Base-by-base conservation (phyloP, 2,797 vertebrate species). In the Falco concolor region DNA sequence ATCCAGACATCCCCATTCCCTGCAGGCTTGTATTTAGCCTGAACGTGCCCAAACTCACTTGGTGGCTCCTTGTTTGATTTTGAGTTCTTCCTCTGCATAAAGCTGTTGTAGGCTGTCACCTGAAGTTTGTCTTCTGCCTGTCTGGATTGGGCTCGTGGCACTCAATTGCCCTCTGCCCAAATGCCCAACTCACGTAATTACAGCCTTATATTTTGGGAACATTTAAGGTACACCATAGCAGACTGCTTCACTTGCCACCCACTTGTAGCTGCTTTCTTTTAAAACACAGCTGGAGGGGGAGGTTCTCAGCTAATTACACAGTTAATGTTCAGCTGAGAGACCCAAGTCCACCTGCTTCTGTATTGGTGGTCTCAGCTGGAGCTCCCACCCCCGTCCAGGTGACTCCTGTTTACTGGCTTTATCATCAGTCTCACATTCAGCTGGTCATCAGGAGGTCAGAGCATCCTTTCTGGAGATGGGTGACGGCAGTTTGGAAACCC, bases 221-320 rank as follows among this genome's bases (percentile, higher is more conserved):
- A 0, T 0, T 1, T 34, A 7, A 9, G 2, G 0, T 10, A 1
- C 8, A 21, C 32, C 14, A 3, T 44, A 24, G 16, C 1, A 0
- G 7, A 4, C 21, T 4, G 1, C 27, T n/a, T 13, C 49, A 5
- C 54, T n/a, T 27, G 15, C 47, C 36, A 2, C 12, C 1, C 13
- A 2, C 47, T 42, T 40, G 7, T 1, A 57, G 42, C 28, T 6
- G 0, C 18, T 49, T 32, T 27, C 32, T 36, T 79, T 16, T 21
- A 10, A 8, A n/a, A 34, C 14, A 1, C 13, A 11, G 50, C 72
- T 59, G 24, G 45, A 30, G 6, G 8, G 49, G 45, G 50, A 8
- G 67, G 24, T 3, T 2, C 32, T 20, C 3, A 2, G 65, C 18
- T 73, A 22, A 59, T 59, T 8, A 9, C 4, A 2, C 2, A 1